phyloP scores from a whole-genome alignment of 2,113 vertebrate genomes.

The Noctilio leporinus region DNA sequence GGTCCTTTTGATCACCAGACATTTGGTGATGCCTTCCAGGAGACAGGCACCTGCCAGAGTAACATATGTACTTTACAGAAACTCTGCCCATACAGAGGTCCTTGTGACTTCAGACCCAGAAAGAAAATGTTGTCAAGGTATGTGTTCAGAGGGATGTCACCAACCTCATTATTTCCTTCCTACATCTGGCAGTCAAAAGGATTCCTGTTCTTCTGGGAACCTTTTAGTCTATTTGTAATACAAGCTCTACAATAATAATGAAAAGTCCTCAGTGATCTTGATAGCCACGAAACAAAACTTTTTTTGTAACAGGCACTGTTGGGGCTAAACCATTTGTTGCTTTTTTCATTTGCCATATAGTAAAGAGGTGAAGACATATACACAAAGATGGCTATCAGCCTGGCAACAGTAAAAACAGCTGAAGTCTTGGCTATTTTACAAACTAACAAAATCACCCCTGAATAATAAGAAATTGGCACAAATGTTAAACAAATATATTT shows the following conservation, averaged over 20 bases:
- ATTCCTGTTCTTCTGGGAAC: neutral
- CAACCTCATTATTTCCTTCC: neutral
- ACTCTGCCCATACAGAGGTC: neutral
- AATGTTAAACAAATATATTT: conserved; percentile 30
- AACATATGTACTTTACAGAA: neutral
- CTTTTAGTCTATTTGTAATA: neutral
- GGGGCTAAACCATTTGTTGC: neutral
- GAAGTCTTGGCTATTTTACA: neutral
- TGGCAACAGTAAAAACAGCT: neutral
- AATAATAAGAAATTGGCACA: neutral
- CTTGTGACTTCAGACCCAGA: neutral
- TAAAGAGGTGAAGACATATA: neutral
- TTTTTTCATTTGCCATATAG: neutral
- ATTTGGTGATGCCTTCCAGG: neutral
- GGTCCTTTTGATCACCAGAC: neutral
- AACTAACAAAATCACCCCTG: neutral
- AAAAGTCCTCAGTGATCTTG: neutral
- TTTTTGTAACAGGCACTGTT: neutral
- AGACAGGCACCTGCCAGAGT: neutral
- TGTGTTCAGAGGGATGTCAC: neutral
- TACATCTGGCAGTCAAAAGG: neutral
- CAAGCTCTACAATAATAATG: neutral
- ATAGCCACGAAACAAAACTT: neutral
- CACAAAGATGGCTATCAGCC: neutral
- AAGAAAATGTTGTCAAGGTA: neutral